A percentile compares a stretch with the other conserved stretches of the same genome.
These are phyloP conservation scores for Dione vanillae DNA, from an alignment of 2,888 invertebrate species.

Conservation along the genomic window DNA sequence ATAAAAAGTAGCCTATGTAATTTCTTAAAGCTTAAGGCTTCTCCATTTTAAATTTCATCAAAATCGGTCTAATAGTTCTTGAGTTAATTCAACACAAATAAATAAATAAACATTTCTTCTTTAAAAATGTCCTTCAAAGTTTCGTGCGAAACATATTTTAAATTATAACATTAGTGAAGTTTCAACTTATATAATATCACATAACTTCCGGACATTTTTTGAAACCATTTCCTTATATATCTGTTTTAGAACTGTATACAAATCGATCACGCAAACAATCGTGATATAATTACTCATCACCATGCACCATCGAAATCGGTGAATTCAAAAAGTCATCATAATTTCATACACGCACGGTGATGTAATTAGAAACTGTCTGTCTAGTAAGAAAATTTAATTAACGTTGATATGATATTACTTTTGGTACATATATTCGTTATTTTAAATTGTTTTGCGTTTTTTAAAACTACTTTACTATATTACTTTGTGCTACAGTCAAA, in stretches of 20 bases:
- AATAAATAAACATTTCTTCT: too few species aligned
- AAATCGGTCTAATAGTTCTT: too few species aligned
- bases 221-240: conserved; percentile 17
- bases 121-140: too few species aligned
- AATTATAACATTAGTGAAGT: background rate
- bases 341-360: conserved; percentile 51
- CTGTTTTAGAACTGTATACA: conserved; percentile 19
- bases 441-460: background rate
- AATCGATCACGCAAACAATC: conserved; percentile 22
- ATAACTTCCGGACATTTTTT: background rate
- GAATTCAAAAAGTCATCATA: conserved; percentile 41
- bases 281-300: conserved; percentile 29
- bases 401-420: background rate
- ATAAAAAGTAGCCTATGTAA: too few species aligned
- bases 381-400: conserved; percentile 6
- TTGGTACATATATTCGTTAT: background rate
- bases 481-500: too few species aligned
- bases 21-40: too few species aligned
- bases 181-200: background rate
- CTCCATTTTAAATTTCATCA: too few species aligned
- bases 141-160: too few species aligned
- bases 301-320: conserved; percentile 29
- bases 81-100: too few species aligned
- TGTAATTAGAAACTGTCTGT: conserved; percentile 55
- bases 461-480: too few species aligned